Base-by-base conservation (phyloP, 2,888 invertebrate species). In the Spilarctia lutea region DNA sequence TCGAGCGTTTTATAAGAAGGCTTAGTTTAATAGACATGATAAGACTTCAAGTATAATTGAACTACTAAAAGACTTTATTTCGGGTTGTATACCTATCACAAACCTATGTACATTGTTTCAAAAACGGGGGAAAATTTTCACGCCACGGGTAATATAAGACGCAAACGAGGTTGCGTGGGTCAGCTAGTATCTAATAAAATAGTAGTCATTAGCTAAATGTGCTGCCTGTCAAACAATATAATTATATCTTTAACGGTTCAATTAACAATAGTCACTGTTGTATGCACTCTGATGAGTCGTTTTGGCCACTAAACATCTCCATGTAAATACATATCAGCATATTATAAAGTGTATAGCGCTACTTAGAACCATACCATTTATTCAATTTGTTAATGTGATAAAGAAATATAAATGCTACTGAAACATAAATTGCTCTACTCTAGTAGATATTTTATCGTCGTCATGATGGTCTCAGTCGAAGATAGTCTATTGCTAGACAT, bases 221-320 rank as follows among this genome's bases (percentile, higher is more conserved):
- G 39, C 42, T 27, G 30, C 39, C 13, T 71, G 60, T 27, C 20
- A 63, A 27, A 71, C 71, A 71, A 63, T 56, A 42, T 63, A 33
- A 33, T 68, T 27, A 16, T 39, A 70, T 63, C 27, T 42, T 42
- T n/a, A 27, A 71, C 52, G 18, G 33, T 71, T 48, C 3, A 35
- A 48, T 48, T 45, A 35, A 72, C 67, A 56, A 67, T 56, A 56
- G 27, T n/a, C 2, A 52, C 30, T 56, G 20, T 65, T 30, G 67
- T 10, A 82, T 78, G 72, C 74, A 76, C 72, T 68, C 24, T n/a
- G 24, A 18, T 16, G 60, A n/a, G 35, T 66, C 24, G 39, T n/a
- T 27, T 42, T 20, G 27, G 3, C 67, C 27, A 45, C 18, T 45
- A 18, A 27, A 39, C 42, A 30, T 18, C 13, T 67, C 8, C 24